Base-by-base conservation (phyloP, 2,888 invertebrate genomes). In the Oxyteleia sp. region DNA sequence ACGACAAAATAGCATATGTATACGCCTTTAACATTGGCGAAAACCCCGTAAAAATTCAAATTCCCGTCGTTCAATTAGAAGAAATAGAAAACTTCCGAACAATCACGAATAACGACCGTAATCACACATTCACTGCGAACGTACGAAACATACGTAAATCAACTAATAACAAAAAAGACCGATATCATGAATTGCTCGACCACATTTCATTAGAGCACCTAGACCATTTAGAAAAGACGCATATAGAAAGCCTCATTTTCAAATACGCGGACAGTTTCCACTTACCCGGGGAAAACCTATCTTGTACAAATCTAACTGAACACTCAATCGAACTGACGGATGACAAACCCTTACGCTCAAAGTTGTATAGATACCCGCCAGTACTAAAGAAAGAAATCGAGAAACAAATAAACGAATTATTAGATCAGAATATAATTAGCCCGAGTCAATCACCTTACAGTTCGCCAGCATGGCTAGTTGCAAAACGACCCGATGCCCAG, bases 341-440 rank as follows among this genome's bases (percentile, higher is more conserved):
- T 7, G 15, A 51, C 8, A 26, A 29, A 15, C 51, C 29, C 5
- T 4, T 51, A 8, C 10, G 29, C 10, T 1, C 15, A 0, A n/a
- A 15, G 13, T 0, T 55, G 5, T 59, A 59, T 13, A 8, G 23
- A 13, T 59, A 59, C 11, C 59, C 59, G 41, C 59, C 59, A 1
- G 20, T 59, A n/a, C 11, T 23, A 5, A 41, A 41, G 18, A 4
- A 59, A 4, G 59, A 59, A 59, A 20, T 59, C 4, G 18, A 41
- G 5, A 7, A 35, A 18, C 59, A 59, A 23, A 23, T 41, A 1
- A 5, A 59, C 4, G 59, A 59, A n/a, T n/a, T 59, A 23, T 23
- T 59, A 23, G 23, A 59, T 18, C 59, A 59, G 16, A 16, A 13
- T 5, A 59, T 59, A 4, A 41, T 59, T 23, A 41, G 41, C 8